Base-by-base conservation (phyloP, 2,888 invertebrate species). In the Trissolcus japonicus region DNA sequence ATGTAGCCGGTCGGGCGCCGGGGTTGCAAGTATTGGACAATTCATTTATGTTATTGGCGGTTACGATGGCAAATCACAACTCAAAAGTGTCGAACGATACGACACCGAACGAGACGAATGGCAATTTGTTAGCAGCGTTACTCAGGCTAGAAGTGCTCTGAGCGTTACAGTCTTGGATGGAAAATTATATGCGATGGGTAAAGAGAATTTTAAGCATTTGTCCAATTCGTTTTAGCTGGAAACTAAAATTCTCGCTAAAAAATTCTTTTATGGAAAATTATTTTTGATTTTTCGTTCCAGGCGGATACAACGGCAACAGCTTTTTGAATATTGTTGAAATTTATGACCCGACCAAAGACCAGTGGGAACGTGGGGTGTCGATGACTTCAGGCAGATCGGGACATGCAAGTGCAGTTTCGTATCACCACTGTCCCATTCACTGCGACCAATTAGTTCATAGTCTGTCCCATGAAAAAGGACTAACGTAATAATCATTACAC, bases 31-130 rank as follows among this genome's bases (percentile, higher is more conserved):
- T 13, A 91, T 97, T 83, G 95, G 95, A 84, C 95, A 96, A 86
- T 94, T 92, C 87, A 95, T 98, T 80, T 98, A 95, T 89, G 97
- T 96, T n/a, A 94, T 97, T 72, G 98, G 98, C 60, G 98, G 98
- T n/a, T 97, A 96, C 89, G 96, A 97, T 90, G 96, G 96, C 11
- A 91, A 92, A 55, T 92, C 92, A 72, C 97, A 97, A 88, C 90
- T 98, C 60, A 92, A 94, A 68, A 92, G 94, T 0, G 97, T 97
- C 13, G 97, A 98, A 90, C 92, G 94, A 29, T 97, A 95, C 89
- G 95, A 96, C 89, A 95, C 96, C 0, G 96, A 96, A 89, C 93
- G 92, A 56, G 92, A 95, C 86, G 87, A 90, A 1, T 98, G 97
- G 98, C 94, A 95, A 84, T 91, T 90, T 81, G 94, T 95, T 3